phyloP scores from a whole-genome alignment of 2,888 invertebrate genomes.

The Cataglyphis livida region DNA sequence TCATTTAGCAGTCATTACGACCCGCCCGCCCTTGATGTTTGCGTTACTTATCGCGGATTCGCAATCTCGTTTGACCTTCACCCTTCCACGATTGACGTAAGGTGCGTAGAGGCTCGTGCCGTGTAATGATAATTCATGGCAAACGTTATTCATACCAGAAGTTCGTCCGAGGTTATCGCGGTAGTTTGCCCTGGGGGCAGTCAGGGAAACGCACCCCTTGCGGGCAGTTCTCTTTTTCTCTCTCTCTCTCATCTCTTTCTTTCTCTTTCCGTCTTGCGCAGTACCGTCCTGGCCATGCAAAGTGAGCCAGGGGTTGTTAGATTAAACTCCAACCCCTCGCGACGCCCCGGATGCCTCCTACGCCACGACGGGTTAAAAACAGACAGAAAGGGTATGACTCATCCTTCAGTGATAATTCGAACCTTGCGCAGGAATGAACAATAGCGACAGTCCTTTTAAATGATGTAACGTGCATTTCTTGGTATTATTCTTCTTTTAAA shows the following conservation, averaged over 20 bases:
- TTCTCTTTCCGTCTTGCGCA: slow-evolving; percentile 23
- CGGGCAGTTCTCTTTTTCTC: slow-evolving; percentile 70
- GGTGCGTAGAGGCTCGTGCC: slow-evolving; percentile 59
- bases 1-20: slow-evolving; percentile 30
- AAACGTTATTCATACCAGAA: slow-evolving; percentile 79
- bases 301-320: slow-evolving; percentile 84
- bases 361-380: slow-evolving; percentile 83
- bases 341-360: slow-evolving; percentile 81
- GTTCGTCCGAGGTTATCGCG: slow-evolving; percentile 75
- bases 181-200: slow-evolving; percentile 69
- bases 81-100: slow-evolving; percentile 59
- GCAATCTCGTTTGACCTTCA: slow-evolving; percentile 54
- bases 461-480: background rate
- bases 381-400: slow-evolving; percentile 83
- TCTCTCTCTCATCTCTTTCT: background rate
- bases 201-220: slow-evolving; percentile 80
- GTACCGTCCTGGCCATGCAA: slow-evolving; percentile 80
- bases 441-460: slow-evolving; percentile 6
- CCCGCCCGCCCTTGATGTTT: slow-evolving; percentile 22
- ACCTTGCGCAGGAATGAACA: slow-evolving; percentile 69
- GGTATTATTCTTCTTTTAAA: background rate
- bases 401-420: slow-evolving; percentile 75
- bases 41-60: slow-evolving; percentile 45
- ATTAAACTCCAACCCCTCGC: slow-evolving; percentile 84
- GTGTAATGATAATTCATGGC: slow-evolving; percentile 74